phyloP scores from a whole-genome alignment of 37 sponge, comb jelly and placozoan species.

The Dysidea cf. avara region DNA sequence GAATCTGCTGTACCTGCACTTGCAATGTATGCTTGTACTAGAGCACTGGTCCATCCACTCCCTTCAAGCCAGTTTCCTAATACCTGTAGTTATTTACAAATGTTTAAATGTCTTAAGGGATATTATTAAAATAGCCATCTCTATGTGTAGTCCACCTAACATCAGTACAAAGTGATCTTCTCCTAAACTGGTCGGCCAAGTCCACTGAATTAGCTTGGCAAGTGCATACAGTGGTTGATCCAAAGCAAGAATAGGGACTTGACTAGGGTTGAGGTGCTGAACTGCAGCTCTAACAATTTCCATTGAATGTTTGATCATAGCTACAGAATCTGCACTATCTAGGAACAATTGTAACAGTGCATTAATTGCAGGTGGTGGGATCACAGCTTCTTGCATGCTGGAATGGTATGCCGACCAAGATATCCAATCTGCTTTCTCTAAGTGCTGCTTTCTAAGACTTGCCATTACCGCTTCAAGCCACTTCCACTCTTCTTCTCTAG shows the following conservation, averaged over 20 bases:
- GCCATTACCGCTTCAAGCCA: conserved; percentile 21
- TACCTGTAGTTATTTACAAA: not conserved
- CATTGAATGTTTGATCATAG: conserved; percentile 27
- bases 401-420: conserved; percentile 25
- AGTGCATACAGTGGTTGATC: conserved; percentile 7
- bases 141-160: not conserved
- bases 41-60: not conserved
- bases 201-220: conserved; percentile 9
- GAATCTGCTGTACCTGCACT: conserved; percentile 1
- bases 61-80: conserved; percentile 4
- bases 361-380: conserved; percentile 24
- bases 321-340: conserved; percentile 23
- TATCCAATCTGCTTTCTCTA: conserved; percentile 22
- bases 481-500: conserved; percentile 8
- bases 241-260: conserved; percentile 1
- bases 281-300: conserved; percentile 14
- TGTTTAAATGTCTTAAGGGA: too few relatives aligned
- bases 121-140: conserved; percentile 6
- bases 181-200: not conserved
- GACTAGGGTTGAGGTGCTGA: conserved; percentile 10
- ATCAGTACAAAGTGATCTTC: too few relatives aligned
- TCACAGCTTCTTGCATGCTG: conserved; percentile 14
- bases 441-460: too few relatives aligned
- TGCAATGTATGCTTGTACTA: not conserved
- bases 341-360: conserved; percentile 17